Evolutionary conservation across 2,113 vertebrate species (phyloP), one percentile per base, ranked within the genome.

Genomic region (Carassius carassius): DNA sequence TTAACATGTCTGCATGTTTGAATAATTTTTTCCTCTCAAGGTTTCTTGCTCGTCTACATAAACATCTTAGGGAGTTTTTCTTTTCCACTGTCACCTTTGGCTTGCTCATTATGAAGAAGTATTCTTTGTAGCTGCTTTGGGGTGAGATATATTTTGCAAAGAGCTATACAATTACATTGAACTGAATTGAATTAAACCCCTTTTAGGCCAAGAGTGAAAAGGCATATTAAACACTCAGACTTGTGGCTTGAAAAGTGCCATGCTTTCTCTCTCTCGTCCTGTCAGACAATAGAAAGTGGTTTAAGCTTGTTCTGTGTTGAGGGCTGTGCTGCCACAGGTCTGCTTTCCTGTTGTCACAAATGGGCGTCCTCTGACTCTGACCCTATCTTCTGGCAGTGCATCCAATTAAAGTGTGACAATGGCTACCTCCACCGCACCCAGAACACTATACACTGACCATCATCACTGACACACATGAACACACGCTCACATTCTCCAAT

Each of bases 401-500:
- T 81, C 41, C 62, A 67, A 81, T 81, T 81, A 67, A 81, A 49
- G 41, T 21, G 44, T 81, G 60, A 81, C 78, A 81, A 67, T 81
- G 62, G 41, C 60, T 44, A 81, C 62, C 25, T 14, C 12, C 58
- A 80, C 16, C 23, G 1, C 7, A 9, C 19, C 23, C 62, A 32
- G 16, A 81, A 67, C 23, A 81, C 78, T 60, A 49, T 67, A 17
- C 32, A 29, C 78, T 67, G 41, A 65, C 58, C n/a, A 80, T 67
- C 78, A 67, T 65, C 3, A 1, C 23, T 62, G 56, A 78, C 32
- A 23, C n/a, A 49, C 25, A 47, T 1, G 2, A 41, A 63, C 58
- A 47, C 9, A 19, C 23, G 0, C 21, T 62, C 32, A 17, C 76
- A 60, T 78, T 78, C 19, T 58, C 11, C 56, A n/a, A n/a, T 58